Percentiles rank a stretch among this genome's conserved stretches.
Evolutionary conservation across 2,113 vertebrate species (phyloP).

Genomic region (Naja naja): DNA sequence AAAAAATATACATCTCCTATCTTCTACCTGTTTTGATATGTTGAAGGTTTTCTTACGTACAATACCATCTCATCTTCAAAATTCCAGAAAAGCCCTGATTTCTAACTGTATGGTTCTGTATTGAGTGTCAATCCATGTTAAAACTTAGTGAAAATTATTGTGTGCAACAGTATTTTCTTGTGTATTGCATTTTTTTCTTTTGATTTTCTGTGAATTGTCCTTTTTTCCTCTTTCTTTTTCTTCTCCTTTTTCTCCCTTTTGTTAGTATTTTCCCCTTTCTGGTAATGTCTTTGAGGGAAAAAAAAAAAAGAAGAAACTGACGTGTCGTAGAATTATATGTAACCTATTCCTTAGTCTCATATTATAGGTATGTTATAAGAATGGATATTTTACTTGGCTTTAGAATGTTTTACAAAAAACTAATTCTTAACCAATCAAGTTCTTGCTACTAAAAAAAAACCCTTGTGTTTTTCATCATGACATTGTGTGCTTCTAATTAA

Average conservation of each 20-base stretch:
- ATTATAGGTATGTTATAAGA: conserved; percentile 97
- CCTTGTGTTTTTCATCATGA: conserved; percentile 98
- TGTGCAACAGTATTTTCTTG: conserved; percentile 91
- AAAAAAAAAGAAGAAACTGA: conserved; percentile 73
- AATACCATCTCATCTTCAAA: conserved; percentile 78
- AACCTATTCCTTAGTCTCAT: conserved; percentile 92
- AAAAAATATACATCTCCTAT: conserved; percentile 41
- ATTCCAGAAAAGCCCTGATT: conserved; percentile 77
- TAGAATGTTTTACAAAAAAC: conserved; percentile 96
- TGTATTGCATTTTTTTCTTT: conserved; percentile 73
- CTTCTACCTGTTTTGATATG: conserved; percentile 52
- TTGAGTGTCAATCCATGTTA: conserved; percentile 88
- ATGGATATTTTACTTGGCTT: conserved; percentile 99
- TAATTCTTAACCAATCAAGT: conserved; percentile 94
- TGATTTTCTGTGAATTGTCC: conserved; percentile 78
- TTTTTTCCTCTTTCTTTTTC: conserved; percentile 63
- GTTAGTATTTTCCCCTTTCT: conserved; percentile 64
- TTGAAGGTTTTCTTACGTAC: conserved; percentile 53
- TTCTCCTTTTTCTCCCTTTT: conserved; percentile 57
- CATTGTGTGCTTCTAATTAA: conserved; percentile 98
- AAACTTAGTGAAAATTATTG: conserved; percentile 85
- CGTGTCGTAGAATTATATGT: conserved; percentile 90
- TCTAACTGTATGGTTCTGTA: conserved; percentile 87
- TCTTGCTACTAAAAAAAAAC: conserved; percentile 89
- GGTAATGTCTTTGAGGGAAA: conserved; percentile 66